These are phyloP conservation scores for Caenorhabditis briggsae DNA, from an alignment of 1,140 invertebrate species.

Conservation along the genomic window DNA sequence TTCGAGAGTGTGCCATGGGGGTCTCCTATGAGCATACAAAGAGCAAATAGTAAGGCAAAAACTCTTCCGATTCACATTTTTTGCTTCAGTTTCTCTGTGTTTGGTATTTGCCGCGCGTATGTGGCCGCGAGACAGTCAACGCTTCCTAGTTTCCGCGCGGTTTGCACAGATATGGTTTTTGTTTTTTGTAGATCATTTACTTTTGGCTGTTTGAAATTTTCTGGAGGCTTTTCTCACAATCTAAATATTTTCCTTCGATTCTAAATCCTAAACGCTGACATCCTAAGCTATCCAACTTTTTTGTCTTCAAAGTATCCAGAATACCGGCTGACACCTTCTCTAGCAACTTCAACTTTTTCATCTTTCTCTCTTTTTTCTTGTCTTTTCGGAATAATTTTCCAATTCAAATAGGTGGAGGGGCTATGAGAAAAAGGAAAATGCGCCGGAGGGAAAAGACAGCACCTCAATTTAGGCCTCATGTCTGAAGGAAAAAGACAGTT, in stretches of 20 bases:
- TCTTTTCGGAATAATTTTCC: constrained; percentile 44
- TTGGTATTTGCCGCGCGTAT: constrained; percentile 25
- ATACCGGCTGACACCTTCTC: not conserved
- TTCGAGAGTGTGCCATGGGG: constrained; percentile 18
- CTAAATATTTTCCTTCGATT: too few species aligned
- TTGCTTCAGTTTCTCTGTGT: constrained; percentile 11
- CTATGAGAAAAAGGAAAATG: not conserved
- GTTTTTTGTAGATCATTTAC: not conserved
- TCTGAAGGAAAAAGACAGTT: not conserved
- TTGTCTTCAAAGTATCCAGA: not conserved
- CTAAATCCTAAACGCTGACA: too few species aligned
- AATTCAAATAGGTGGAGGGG: constrained; percentile 16
- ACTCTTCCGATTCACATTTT: too few species aligned
- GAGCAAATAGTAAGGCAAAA: not conserved
- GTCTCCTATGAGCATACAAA: constrained; percentile 14
- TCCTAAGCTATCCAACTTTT: not conserved
- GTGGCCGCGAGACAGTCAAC: too few species aligned
- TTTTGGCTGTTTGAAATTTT: too few species aligned
- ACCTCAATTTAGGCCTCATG: constrained; percentile 15
- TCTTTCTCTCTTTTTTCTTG: not conserved
- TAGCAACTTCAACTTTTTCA: too few species aligned
- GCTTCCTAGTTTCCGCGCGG: constrained; percentile 3
- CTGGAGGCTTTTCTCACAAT: too few species aligned
- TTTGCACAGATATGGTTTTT: constrained; percentile 8
- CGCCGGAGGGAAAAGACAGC: not conserved